These are phyloP conservation scores for Megalopta genalis DNA, from an alignment of 1,140 invertebrate species.

Conservation along the genomic window DNA sequence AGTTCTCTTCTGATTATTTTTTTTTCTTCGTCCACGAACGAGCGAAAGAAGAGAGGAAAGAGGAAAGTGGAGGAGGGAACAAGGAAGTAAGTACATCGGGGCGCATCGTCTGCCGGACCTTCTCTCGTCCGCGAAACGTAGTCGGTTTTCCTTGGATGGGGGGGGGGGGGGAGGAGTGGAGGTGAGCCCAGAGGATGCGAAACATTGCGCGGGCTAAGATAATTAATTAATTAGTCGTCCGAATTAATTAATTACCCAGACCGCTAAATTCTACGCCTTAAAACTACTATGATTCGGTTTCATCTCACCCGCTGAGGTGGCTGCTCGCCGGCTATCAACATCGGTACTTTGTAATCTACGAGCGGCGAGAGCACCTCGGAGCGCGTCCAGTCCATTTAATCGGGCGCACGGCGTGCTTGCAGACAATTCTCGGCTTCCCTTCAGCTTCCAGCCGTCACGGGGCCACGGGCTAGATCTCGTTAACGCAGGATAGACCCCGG, in stretches of 20 bases:
- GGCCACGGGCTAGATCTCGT: constrained; percentile 11
- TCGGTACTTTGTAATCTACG: constrained; percentile 44
- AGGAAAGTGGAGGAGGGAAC: constrained; percentile 32
- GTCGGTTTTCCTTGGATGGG: background rate
- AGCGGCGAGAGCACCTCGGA: constrained; percentile 72
- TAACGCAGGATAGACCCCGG: too few species aligned
- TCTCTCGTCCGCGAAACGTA: background rate
- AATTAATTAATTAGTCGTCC: constrained; percentile 69
- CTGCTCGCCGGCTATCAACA: constrained; percentile 63
- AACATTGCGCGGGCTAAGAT: constrained; percentile 71
- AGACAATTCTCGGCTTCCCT: constrained; percentile 74
- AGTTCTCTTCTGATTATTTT: background rate
- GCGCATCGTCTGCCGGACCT: constrained; percentile 17
- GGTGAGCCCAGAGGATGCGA: constrained; percentile 50
- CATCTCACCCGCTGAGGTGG: constrained; percentile 79
- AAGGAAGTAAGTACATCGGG: constrained; percentile 49
- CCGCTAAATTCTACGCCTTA: constrained; percentile 75
- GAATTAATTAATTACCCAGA: constrained; percentile 65
- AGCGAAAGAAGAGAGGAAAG: constrained; percentile 46
- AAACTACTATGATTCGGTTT: constrained; percentile 74
- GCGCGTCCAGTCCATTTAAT: constrained; percentile 77
- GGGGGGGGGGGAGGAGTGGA: background rate
- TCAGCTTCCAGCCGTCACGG: constrained; percentile 64
- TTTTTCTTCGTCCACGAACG: constrained; percentile 13
- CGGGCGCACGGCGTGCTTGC: constrained; percentile 70